phyloP scores from a whole-genome alignment of 2,888 invertebrate species.

The Allolobophora icterica region DNA sequence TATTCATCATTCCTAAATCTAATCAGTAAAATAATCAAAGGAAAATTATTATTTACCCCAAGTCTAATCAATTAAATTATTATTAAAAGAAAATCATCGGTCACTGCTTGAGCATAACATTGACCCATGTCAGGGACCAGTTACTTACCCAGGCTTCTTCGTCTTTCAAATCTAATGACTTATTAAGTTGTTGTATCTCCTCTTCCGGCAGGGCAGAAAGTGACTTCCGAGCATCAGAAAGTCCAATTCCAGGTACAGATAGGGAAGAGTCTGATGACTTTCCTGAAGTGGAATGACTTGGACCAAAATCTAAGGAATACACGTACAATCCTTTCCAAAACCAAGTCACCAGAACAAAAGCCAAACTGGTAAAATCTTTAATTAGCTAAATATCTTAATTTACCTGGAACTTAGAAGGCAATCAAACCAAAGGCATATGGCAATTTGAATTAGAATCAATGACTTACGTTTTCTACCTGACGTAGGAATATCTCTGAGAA shows the following conservation, averaged over 20 bases:
- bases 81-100: not conserved
- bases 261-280: not conserved
- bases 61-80: not conserved
- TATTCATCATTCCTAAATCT: not conserved
- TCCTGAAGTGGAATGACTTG: constrained; percentile 7
- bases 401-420: not conserved
- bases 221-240: not conserved
- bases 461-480: too few relatives aligned
- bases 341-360: not conserved
- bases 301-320: not conserved
- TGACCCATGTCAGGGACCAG: not conserved
- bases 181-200: not conserved
- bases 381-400: not conserved
- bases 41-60: not conserved
- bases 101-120: not conserved
- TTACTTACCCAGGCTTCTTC: constrained; percentile 29
- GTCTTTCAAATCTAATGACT: constrained; percentile 29
- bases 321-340: not conserved
- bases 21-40: not conserved
- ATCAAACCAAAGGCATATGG: not conserved
- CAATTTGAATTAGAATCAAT: not conserved
- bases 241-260: constrained; percentile 21
- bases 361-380: not conserved
- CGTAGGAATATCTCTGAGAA: too few relatives aligned
- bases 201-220: constrained; percentile 25